Percentiles rank a stretch among this genome's conserved stretches.
Conservation (phyloP, 2,888 invertebrate species). For the Gastracanthus pulcherrimus region DNA sequence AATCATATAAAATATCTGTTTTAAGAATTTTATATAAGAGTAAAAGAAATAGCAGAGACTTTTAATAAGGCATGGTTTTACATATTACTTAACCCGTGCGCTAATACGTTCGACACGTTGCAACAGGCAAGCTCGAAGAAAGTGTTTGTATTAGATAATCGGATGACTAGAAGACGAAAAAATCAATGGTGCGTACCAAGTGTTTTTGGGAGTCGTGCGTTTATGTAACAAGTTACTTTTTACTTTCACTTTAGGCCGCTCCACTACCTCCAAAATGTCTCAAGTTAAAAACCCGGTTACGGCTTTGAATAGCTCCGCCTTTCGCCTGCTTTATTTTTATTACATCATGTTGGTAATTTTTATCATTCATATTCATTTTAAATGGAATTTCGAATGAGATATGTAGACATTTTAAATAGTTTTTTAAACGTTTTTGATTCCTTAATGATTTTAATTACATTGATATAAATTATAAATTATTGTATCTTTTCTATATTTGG, state of each 20-base stretch:
- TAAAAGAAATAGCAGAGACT: neutral
- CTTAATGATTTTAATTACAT: too few relatives aligned
- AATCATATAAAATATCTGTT: too few relatives aligned
- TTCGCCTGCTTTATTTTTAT: neutral
- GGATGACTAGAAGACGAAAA: neutral
- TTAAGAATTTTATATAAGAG: neutral
- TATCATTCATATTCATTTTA: neutral
- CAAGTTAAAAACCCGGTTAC: neutral
- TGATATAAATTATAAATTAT: too few relatives aligned
- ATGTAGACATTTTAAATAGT: too few relatives aligned
- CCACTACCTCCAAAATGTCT: neutral
- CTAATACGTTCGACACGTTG: slow-evolving; percentile 1
- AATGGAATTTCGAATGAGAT: too few relatives aligned
- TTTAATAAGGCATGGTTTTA: neutral
- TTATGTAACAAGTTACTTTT: slow-evolving; percentile 45
- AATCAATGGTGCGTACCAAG: neutral
- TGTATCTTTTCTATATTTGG: too few relatives aligned
- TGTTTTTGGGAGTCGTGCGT: slow-evolving; percentile 28
- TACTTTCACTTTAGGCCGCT: slow-evolving; percentile 47
- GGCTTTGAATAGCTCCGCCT: neutral
- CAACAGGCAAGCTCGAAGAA: slow-evolving; percentile 62
- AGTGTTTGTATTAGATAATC: slow-evolving; percentile 71
- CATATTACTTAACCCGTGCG: slow-evolving; percentile 30
- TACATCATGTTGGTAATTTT: neutral
- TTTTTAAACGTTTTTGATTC: too few relatives aligned